Percentiles rank a stretch among this genome's conserved stretches.
phyloP scores from a whole-genome alignment of 2,888 invertebrate species.

The Lasius fuliginosus region DNA sequence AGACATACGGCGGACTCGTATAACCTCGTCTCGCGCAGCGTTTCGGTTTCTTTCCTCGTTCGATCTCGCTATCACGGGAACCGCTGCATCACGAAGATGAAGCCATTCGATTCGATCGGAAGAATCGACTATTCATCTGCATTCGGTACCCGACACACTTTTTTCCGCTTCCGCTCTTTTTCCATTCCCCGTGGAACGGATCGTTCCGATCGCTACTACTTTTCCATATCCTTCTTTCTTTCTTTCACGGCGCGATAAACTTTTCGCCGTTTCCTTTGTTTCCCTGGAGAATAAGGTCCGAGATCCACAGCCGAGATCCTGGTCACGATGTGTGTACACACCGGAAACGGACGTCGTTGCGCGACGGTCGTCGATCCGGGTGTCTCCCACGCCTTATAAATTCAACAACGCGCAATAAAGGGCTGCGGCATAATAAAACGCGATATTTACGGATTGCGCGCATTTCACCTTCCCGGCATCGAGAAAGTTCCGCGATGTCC shows the following conservation, averaged over 20 bases:
- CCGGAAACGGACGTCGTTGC: slow-evolving; percentile 31
- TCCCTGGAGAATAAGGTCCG: slow-evolving; percentile 35
- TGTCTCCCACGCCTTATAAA: slow-evolving; percentile 45
- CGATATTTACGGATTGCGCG: slow-evolving; percentile 40
- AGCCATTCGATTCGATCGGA: slow-evolving; percentile 45
- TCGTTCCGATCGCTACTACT: slow-evolving; percentile 42
- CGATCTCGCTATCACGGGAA: slow-evolving; percentile 25
- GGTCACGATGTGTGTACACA: slow-evolving; percentile 4
- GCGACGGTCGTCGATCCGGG: slow-evolving; percentile 29
- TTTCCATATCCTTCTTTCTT: slow-evolving; percentile 2
- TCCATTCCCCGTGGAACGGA: slow-evolving; percentile 7
- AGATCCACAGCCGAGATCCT: slow-evolving; percentile 17
- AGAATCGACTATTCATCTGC: slow-evolving; percentile 60
- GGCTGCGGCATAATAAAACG: slow-evolving; percentile 51
- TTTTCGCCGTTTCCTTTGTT: slow-evolving; percentile 61
- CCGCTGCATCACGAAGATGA: slow-evolving; percentile 25
- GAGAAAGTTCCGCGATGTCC: slow-evolving; percentile 27
- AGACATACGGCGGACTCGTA: slow-evolving; percentile 5
- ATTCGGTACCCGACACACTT: slow-evolving; percentile 38
- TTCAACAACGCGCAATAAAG: slow-evolving; percentile 51
- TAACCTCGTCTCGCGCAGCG: slow-evolving; percentile 9
- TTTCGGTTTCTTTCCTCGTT: neutral
- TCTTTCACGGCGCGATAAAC: slow-evolving; percentile 53
- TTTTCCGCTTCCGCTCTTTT: slow-evolving; percentile 45
- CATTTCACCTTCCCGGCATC: slow-evolving; percentile 24